phyloP scores from a whole-genome alignment of 2,797 vertebrate genomes.

The Alcedo atthis region DNA sequence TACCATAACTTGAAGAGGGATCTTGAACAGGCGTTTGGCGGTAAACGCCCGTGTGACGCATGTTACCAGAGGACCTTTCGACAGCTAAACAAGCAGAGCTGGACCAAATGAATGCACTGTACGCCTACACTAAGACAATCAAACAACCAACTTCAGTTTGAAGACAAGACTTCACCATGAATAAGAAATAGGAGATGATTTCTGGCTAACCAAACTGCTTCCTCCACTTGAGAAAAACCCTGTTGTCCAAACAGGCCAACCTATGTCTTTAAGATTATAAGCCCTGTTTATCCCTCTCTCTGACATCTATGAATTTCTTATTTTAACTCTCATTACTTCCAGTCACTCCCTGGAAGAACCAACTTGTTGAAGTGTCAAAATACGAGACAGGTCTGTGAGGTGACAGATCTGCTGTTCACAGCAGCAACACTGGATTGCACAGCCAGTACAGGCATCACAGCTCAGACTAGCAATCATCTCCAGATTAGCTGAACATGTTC shows the following conservation, averaged over 20 bases:
- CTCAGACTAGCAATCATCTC: neutral
- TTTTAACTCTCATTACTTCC: neutral
- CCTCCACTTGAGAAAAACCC: neutral
- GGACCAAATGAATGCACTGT: neutral
- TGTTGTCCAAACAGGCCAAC: neutral
- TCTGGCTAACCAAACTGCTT: neutral
- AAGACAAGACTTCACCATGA: constrained; percentile 3
- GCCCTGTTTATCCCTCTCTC: neutral
- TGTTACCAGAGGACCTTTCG: neutral
- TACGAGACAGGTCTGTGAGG: neutral
- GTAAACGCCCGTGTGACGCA: neutral
- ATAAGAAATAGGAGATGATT: neutral
- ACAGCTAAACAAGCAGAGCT: neutral
- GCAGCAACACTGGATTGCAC: neutral
- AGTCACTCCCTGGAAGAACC: neutral
- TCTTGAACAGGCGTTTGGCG: neutral
- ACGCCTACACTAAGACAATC: neutral
- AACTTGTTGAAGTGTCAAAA: neutral
- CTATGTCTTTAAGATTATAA: neutral
- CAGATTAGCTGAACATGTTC: neutral
- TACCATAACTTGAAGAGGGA: neutral
- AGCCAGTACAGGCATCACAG: neutral
- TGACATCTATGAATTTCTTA: neutral
- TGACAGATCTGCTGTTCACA: neutral
- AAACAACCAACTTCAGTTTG: constrained; percentile 11